These are phyloP conservation scores for Mythimna impura DNA, from an alignment of 2,888 invertebrate species.

Conservation along the genomic window DNA sequence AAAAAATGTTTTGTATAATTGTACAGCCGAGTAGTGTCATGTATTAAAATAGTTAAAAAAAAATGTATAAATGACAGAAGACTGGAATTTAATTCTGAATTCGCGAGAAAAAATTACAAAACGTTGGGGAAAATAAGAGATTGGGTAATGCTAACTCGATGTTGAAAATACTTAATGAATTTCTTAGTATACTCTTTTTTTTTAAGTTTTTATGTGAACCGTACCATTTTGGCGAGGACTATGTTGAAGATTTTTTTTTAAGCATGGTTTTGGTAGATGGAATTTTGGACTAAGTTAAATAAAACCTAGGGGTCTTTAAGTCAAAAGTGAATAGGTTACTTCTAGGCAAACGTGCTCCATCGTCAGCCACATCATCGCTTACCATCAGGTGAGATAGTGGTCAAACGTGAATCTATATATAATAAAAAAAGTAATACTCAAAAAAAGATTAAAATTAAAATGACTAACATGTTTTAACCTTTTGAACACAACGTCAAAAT, in stretches of 20 bases:
- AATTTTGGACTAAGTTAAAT: neutral
- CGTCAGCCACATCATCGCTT: no score
- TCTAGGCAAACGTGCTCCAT: no score
- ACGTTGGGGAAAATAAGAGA: constrained; percentile 29
- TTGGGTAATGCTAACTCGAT: constrained; percentile 45
- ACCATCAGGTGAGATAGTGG: no score
- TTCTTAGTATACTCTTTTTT: constrained; percentile 41
- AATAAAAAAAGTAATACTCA: no score
- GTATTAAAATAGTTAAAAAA: constrained; percentile 50
- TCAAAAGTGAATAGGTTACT: no score
- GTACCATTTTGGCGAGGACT: constrained; percentile 9
- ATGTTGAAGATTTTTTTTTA: neutral
- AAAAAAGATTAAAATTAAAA: no score
- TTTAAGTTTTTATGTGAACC: constrained; percentile 24
- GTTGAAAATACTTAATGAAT: constrained; percentile 57
- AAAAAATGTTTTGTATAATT: constrained; percentile 55
- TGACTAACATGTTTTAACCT: no score
- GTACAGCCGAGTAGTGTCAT: constrained; percentile 59
- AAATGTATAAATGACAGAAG: constrained; percentile 58
- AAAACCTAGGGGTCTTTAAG: neutral
- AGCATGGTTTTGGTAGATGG: neutral
- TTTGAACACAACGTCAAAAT: no score
- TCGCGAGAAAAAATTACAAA: constrained; percentile 49
- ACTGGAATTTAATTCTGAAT: constrained; percentile 58
- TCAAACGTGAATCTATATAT: no score